These are phyloP conservation scores for Axis porcinus DNA, from an alignment of 2,113 vertebrate genomes.

Conservation along the genomic window DNA sequence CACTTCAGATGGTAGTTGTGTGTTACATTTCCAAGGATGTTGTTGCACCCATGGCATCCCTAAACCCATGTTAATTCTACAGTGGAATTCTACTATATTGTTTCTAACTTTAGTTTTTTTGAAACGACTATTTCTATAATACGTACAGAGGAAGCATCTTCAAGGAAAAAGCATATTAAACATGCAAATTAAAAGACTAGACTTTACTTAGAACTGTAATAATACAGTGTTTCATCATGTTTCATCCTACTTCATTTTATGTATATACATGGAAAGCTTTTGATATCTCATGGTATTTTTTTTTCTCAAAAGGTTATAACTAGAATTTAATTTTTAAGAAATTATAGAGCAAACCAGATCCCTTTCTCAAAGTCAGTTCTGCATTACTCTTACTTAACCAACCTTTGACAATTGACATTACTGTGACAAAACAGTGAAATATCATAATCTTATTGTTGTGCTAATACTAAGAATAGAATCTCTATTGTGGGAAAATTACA, in stretches of 20 bases:
- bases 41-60: background rate
- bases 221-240: background rate
- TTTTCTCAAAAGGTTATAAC: background rate
- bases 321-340: background rate
- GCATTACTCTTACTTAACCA: background rate
- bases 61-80: background rate
- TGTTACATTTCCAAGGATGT: background rate
- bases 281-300: background rate
- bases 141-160: background rate
- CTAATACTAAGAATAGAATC: background rate
- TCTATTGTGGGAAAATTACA: background rate
- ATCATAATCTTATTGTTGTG: background rate
- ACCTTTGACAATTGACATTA: background rate
- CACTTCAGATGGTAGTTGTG: background rate
- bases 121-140: background rate
- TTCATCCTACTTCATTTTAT: slow-evolving; percentile 8
- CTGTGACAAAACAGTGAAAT: background rate
- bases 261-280: background rate
- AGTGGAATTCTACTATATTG: background rate
- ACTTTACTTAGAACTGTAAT: background rate
- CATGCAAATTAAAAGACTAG: background rate
- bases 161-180: background rate
- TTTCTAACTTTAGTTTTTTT: slow-evolving; percentile 6
- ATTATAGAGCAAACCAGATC: background rate
- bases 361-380: background rate